Conservation (phyloP, 2,888 invertebrate species). For the Leucania comma region DNA sequence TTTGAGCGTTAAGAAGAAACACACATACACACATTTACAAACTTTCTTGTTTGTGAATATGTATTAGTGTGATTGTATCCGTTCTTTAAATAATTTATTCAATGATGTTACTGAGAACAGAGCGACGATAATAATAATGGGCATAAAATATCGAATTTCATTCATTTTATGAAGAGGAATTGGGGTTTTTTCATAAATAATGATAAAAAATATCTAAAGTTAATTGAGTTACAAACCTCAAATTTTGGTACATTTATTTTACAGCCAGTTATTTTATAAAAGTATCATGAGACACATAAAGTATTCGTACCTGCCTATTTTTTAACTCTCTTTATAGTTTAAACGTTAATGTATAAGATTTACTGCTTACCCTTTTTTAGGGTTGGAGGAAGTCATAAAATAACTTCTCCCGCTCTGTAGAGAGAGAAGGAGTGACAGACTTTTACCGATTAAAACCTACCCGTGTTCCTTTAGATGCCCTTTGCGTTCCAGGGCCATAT, state of each 20-base stretch:
- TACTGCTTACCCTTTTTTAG: too few relatives aligned
- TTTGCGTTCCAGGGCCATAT: too few relatives aligned
- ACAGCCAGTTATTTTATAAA: slow-evolving; percentile 2
- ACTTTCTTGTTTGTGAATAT: too few relatives aligned
- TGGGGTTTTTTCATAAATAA: neutral
- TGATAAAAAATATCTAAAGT: slow-evolving; percentile 23
- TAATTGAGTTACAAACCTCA: slow-evolving; percentile 40
- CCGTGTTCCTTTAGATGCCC: too few relatives aligned
- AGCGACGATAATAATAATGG: slow-evolving; percentile 18
- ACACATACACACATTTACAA: too few relatives aligned
- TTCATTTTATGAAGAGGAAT: slow-evolving; percentile 18
- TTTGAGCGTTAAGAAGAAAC: too few relatives aligned
- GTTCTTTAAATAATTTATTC: neutral
- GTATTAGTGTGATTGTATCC: too few relatives aligned
- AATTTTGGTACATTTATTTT: neutral
- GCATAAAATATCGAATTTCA: slow-evolving; percentile 13
- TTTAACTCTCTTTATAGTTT: neutral
- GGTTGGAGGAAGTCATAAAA: too few relatives aligned
- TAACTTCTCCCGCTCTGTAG: too few relatives aligned
- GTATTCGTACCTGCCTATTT: neutral
- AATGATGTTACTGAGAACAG: slow-evolving; percentile 1
- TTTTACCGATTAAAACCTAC: too few relatives aligned
- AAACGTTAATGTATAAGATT: slow-evolving; percentile 13
- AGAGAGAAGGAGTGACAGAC: too few relatives aligned
- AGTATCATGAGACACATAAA: neutral